Base-by-base conservation (phyloP, 2,888 invertebrate genomes). In the Tetragonisca angustula region DNA sequence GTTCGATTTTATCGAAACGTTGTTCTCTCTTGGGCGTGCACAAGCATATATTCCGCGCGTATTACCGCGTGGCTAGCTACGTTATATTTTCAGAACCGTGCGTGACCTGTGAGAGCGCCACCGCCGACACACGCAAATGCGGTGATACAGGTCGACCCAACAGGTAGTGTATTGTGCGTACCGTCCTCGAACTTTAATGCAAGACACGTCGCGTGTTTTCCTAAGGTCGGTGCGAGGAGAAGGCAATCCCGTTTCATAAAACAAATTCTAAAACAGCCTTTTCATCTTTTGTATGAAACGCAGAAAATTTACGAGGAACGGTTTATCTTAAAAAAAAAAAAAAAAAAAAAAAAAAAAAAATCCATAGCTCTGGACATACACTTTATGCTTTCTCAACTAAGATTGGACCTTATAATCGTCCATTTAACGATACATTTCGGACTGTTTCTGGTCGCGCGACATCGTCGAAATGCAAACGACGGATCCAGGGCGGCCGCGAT, bases 151-250 rank as follows among this genome's bases (percentile, higher is more conserved):
- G 79, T 83, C 89, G 86, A 89, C 84, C 89, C 84, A 90, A 89
- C 90, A 90, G 90, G 90, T 90, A 90, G 85, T 80, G 83, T 83
- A 90, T 83, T 73, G 84, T 86, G 83, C 72, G 80, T 85, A 88
- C 69, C 85, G 88, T 86, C 87, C 87, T 84, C 87, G 84, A 85
- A 87, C 83, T 86, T 89, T 82, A 77, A 70, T 62, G 64, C 49
- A 71, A 69, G 69, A 76, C 81, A 76, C 86, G 80, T 86, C 74
- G 81, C 74, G 52, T 68, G 67, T 73, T 78, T 43, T 71, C 27
- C 59, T 73, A 62, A 70, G 77, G 56, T 65, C 74, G 62, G 36
- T 17, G 73, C 0, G 54, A 75, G 67, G 36, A 50, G 36, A 83
- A 72, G 6, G 61, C n/a, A 43, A 68, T 17, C 43, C 54, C 11